phyloP scores from a whole-genome alignment of 2,888 invertebrate genomes.

The Athalia cordata region DNA sequence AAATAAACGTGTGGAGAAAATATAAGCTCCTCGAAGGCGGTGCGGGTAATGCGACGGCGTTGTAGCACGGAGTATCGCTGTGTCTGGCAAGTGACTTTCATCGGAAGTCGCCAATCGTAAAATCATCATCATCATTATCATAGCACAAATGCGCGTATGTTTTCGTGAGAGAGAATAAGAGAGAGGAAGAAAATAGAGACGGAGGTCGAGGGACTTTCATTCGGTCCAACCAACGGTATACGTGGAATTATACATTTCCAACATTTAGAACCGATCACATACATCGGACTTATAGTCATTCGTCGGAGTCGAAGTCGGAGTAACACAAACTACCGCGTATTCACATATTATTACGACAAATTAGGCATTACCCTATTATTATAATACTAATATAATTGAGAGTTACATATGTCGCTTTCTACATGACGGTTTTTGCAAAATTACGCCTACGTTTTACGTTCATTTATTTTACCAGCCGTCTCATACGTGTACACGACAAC shows the following conservation, averaged over 20 bases:
- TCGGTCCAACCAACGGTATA: neutral
- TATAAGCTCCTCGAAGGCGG: neutral
- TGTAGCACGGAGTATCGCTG: neutral
- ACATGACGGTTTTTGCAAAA: constrained; percentile 26
- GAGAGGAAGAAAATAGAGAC: neutral
- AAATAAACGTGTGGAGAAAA: neutral
- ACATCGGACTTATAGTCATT: neutral
- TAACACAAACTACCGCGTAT: neutral
- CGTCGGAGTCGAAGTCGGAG: neutral
- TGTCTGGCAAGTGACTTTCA: constrained; percentile 33
- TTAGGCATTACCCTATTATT: constrained; percentile 4
- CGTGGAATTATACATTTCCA: constrained; percentile 1
- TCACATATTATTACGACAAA: constrained; percentile 18
- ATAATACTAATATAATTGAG: constrained; percentile 19
- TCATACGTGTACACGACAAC: neutral
- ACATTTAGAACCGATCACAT: constrained; percentile 5
- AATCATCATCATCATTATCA: constrained; percentile 27
- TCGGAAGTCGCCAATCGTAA: constrained; percentile 38
- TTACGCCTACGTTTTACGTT: constrained; percentile 9
- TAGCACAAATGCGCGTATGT: neutral
- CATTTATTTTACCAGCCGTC: neutral
- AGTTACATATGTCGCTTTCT: constrained; percentile 32
- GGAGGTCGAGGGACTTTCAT: constrained; percentile 21
- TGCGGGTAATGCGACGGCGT: neutral
- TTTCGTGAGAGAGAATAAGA: constrained; percentile 4